phyloP scores from a whole-genome alignment of 2,888 invertebrate species.

The Drosophila rubida region DNA sequence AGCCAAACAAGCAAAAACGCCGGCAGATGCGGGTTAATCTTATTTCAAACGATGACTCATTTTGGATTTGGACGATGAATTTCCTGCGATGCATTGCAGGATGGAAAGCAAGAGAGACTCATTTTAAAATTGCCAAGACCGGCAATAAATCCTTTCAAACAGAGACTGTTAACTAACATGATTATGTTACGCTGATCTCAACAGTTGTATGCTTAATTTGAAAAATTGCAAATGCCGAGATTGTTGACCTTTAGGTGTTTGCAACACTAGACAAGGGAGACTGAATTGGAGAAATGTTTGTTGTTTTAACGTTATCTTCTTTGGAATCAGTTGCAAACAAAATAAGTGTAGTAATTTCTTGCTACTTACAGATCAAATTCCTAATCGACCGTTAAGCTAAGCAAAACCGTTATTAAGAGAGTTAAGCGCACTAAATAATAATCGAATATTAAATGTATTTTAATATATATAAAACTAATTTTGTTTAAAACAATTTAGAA shows the following conservation, averaged over 20 bases:
- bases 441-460: too few relatives aligned
- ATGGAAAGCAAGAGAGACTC: too few relatives aligned
- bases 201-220: slow-evolving; percentile 1
- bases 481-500: too few relatives aligned
- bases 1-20: slow-evolving; percentile 3
- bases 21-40: slow-evolving; percentile 26
- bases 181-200: not conserved
- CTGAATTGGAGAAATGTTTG: not conserved
- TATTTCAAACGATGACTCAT: not conserved
- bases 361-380: too few relatives aligned
- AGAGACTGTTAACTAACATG: slow-evolving; percentile 1
- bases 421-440: too few relatives aligned
- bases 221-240: slow-evolving; percentile 1
- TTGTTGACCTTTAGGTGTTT: slow-evolving; percentile 21
- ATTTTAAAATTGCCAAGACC: not conserved
- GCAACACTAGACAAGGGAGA: not conserved
- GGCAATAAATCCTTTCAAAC: not conserved
- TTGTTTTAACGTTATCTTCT: not conserved
- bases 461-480: too few relatives aligned
- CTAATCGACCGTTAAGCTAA: too few relatives aligned
- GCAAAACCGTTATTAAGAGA: too few relatives aligned
- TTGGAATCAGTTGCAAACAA: not conserved
- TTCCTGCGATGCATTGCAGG: not conserved
- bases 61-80: not conserved
- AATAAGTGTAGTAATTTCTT: too few relatives aligned